Conservation (phyloP, 2,113 vertebrate genomes). For the Cervus canadensis region DNA sequence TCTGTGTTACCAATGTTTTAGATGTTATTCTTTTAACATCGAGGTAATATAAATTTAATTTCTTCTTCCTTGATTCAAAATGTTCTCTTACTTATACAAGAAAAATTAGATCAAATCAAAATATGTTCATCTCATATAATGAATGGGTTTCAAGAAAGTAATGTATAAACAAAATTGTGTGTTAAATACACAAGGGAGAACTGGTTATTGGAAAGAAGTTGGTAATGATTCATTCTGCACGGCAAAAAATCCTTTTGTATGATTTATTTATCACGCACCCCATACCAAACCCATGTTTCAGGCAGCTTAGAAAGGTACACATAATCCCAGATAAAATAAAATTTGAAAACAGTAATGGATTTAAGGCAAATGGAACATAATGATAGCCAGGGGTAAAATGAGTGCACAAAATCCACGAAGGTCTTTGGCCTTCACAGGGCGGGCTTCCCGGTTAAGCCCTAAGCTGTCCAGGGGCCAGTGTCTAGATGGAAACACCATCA, state of each 20-base stretch:
- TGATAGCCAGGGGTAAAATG: not conserved
- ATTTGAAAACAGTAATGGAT: not conserved
- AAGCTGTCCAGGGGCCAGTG: not conserved
- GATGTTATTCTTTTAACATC: not conserved
- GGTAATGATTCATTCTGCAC: not conserved
- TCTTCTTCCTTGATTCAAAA: not conserved
- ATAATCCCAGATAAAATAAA: not conserved
- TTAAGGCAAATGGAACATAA: not conserved
- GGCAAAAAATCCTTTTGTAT: not conserved
- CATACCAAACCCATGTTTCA: not conserved
- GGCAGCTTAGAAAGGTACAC: not conserved
- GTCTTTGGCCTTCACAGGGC: not conserved
- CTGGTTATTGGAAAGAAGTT: not conserved
- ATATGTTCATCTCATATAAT: not conserved
- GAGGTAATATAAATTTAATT: not conserved
- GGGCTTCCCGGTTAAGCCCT: not conserved
- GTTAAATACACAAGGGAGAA: not conserved
- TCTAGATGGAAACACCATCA: not conserved
- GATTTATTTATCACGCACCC: not conserved
- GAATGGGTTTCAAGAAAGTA: not conserved
- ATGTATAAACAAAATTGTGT: not conserved
- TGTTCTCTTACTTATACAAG: not conserved
- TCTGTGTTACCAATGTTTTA: not conserved
- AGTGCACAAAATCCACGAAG: rapidly evolving
- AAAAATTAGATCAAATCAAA: slow-evolving; percentile 27